Conservation (phyloP, 2,113 vertebrate species). For the Oryzias curvinotus region DNA sequence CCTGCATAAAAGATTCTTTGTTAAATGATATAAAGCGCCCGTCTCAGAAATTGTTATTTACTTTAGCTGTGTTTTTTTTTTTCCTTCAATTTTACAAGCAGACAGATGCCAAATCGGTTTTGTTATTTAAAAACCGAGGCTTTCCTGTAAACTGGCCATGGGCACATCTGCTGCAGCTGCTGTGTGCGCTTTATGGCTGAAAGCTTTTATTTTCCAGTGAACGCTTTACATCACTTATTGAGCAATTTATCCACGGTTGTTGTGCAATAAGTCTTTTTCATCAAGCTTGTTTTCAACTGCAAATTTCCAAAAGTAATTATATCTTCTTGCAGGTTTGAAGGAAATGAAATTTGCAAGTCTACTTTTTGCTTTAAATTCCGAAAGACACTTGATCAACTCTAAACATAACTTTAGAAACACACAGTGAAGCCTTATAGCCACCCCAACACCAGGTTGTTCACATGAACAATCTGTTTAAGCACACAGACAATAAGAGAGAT, state of each 20-base stretch:
- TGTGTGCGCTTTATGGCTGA: background rate
- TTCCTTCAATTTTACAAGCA: background rate
- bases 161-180: background rate
- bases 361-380: background rate
- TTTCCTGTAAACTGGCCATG: background rate
- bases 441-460: background rate
- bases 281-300: background rate
- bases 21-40: background rate
- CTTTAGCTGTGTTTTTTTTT: background rate
- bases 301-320: background rate
- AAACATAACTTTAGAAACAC: background rate
- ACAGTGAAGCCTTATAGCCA: background rate
- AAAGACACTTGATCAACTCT: conserved; percentile 2
- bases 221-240: background rate
- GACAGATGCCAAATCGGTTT: background rate
- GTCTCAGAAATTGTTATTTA: background rate
- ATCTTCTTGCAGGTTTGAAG: background rate
- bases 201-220: background rate
- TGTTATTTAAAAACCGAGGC: background rate
- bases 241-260: background rate
- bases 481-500: background rate
- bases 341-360: background rate
- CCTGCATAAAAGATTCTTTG: too few relatives aligned
- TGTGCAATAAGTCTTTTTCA: background rate
- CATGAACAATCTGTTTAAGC: background rate